These are phyloP conservation scores for Gorsachius goisagi DNA, from an alignment of 2,113 vertebrate species.

Conservation along the genomic window DNA sequence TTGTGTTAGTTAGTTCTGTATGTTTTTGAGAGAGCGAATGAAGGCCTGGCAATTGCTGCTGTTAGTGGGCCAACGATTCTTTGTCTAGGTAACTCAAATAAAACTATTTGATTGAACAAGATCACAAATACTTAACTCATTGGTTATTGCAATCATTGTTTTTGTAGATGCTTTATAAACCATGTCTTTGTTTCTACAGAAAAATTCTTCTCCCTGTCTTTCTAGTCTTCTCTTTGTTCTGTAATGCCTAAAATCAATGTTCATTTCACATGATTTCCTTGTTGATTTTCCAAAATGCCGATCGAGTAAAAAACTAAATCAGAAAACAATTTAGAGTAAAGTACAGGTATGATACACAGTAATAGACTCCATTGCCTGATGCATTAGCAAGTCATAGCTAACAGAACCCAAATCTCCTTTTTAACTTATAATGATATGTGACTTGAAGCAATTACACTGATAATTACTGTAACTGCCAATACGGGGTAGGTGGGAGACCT, in stretches of 20 bases:
- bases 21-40: not conserved
- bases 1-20: not conserved
- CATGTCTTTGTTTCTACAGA: not conserved
- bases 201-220: not conserved
- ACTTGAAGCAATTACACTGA: constrained; percentile 2
- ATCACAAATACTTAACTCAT: not conserved
- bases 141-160: not conserved
- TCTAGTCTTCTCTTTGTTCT: not conserved
- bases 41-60: not conserved
- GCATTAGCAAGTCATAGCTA: not conserved
- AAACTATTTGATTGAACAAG: not conserved
- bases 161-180: not conserved
- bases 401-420: not conserved
- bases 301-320: not conserved
- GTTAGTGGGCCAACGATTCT: not conserved
- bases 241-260: not conserved
- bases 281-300: not conserved
- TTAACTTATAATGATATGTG: not conserved
- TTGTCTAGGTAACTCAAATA: not conserved
- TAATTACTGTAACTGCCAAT: constrained; percentile 18
- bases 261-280: not conserved
- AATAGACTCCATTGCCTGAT: not conserved
- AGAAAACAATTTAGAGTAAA: not conserved
- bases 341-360: not conserved
- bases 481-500: not conserved